Evolutionary conservation across 2,113 vertebrate species (phyloP).

Genomic region (Carassius auratus): DNA sequence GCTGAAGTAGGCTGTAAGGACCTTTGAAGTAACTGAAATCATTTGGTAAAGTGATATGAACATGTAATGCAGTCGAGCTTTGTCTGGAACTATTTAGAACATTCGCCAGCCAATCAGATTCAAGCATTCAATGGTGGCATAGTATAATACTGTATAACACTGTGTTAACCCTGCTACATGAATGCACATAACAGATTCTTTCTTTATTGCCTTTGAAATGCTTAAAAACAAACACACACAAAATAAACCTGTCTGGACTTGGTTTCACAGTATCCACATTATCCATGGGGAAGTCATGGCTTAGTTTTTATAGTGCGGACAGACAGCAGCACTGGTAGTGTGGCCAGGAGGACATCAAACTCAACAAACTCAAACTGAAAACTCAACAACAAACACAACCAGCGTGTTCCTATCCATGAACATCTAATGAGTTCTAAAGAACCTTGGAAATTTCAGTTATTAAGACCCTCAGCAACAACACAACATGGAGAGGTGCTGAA

Average conservation of each 20-base stretch:
- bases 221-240: not conserved
- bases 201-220: not conserved
- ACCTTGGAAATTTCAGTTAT: constrained; percentile 19
- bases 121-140: too few relatives aligned
- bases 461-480: constrained; percentile 6
- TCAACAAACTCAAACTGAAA: not conserved
- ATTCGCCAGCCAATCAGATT: too few relatives aligned
- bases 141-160: too few relatives aligned
- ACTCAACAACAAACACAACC: not conserved
- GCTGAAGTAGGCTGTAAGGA: too few relatives aligned
- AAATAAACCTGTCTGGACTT: constrained; percentile 5
- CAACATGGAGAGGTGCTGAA: not conserved
- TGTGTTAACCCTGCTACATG: too few relatives aligned
- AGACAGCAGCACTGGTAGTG: not conserved
- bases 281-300: too few relatives aligned
- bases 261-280: too few relatives aligned
- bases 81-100: too few relatives aligned
- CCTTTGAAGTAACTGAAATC: too few relatives aligned
- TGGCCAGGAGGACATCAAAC: not conserved
- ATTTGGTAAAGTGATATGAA: too few relatives aligned
- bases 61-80: too few relatives aligned
- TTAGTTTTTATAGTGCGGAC: too few relatives aligned
- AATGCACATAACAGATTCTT: not conserved
- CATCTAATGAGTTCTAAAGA: constrained; percentile 1
- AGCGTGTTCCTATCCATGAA: not conserved